phyloP scores from a whole-genome alignment of 2,888 invertebrate species.

The Tetranychus piercei region DNA sequence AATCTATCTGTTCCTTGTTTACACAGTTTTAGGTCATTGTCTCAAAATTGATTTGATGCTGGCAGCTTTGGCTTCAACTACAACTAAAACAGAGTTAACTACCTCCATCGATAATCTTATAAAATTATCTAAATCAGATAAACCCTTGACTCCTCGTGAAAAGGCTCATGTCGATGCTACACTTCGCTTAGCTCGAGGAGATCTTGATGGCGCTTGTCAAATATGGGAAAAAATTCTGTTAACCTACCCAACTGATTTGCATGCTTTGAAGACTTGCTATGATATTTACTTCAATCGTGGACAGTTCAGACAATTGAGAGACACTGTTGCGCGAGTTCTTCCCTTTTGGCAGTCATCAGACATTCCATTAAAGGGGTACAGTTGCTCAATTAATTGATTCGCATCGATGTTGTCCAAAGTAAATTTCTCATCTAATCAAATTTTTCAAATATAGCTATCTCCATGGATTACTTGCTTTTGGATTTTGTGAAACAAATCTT shows the following conservation, averaged over 20 bases:
- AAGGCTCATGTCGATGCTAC: conserved; percentile 35
- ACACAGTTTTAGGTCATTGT: conserved; percentile 35
- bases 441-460: conserved; percentile 19
- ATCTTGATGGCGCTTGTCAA: conserved; percentile 30
- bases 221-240: conserved; percentile 36
- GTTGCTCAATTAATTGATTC: background rate
- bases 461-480: conserved; percentile 26
- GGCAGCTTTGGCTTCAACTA: conserved; percentile 32
- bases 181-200: conserved; percentile 34
- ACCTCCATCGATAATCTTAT: conserved; percentile 30
- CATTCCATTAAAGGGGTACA: conserved; percentile 33
- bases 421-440: background rate
- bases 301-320: conserved; percentile 32
- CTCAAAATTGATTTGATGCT: conserved; percentile 34
- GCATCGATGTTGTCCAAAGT: background rate
- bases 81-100: conserved; percentile 31
- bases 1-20: background rate
- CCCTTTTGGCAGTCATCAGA: conserved; percentile 32
- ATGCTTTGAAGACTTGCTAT: conserved; percentile 37
- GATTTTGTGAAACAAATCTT: conserved; percentile 23
- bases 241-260: conserved; percentile 35
- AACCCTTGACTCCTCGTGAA: conserved; percentile 31
- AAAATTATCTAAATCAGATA: conserved; percentile 17
- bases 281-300: conserved; percentile 37
- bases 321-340: conserved; percentile 34